Base-by-base conservation (phyloP, 2,113 vertebrate genomes). In the Gavia stellata region DNA sequence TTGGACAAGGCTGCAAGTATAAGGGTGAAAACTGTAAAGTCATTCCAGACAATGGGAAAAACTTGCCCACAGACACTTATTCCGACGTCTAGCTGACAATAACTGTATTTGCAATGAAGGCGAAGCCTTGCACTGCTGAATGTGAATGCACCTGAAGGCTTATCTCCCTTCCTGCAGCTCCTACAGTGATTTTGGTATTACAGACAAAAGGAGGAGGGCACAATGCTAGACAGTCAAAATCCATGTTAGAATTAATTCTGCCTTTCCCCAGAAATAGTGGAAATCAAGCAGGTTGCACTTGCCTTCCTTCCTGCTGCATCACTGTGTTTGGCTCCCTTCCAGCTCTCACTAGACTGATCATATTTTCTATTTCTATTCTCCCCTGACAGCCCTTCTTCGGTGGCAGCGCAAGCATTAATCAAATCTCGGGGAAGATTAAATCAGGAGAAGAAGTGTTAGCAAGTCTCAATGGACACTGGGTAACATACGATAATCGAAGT, bases 401-500 rank as follows among this genome's bases (percentile, higher is more conserved):
- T 81, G 98, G 99, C 86, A 97, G 98, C 38, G 23, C 97, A 7
- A 98, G 97, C 85, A 98, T 99, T 94, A 99, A 99, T 97, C 99
- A 99, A 96, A 98, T 99, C 96, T 98, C 97, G 4, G 99, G 99
- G 86, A 99, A 99, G 98, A 99, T 99, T 89, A 97, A 72, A 10
- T 96, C 97, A 0, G 99, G 98, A 89, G 98, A 99, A 52, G 99
- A 99, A 56, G 97, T 99, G 29, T 87, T 99, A 94, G 99, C 99
- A 4, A 99, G 92, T 9, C 97, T 99, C 47, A 98, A 97, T 1
- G 99, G 99, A 95, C 99, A 99, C 97, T 99, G 99, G 99, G 99
- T 99, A 96, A 97, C 93, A 47, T 68, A 29, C 15, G 2, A 28
- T 49, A 68, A 61, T 79, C 4, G 0, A 68, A 42, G 80, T n/a